A percentile compares a stretch with the other conserved stretches of the same genome.
Evolutionary conservation across 2,888 invertebrate species (phyloP).

Genomic region (Xanthia togata): DNA sequence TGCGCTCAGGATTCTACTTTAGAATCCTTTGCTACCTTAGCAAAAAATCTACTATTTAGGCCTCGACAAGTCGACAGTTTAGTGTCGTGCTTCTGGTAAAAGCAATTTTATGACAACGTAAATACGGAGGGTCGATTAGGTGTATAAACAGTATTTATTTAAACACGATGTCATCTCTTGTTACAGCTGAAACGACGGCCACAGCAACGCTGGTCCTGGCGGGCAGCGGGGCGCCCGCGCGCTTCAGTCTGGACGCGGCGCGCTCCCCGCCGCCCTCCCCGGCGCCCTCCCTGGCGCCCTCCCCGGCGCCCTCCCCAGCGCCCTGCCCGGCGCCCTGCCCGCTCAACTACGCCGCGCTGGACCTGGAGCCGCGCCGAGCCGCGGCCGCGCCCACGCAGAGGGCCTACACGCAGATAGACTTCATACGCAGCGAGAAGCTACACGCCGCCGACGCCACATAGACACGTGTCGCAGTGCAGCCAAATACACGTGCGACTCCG

Average conservation of each 20-base stretch:
- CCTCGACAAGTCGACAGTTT: not conserved
- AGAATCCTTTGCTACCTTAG: too few species aligned
- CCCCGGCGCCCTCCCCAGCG: slow-evolving; percentile 29
- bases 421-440: slow-evolving; percentile 91
- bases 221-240: slow-evolving; percentile 65
- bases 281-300: not conserved
- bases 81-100: not conserved
- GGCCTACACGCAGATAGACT: slow-evolving; percentile 95
- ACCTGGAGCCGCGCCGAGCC: slow-evolving; percentile 82
- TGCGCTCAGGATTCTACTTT: too few species aligned
- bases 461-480: not conserved
- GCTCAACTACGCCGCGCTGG: slow-evolving; percentile 86
- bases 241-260: slow-evolving; percentile 68
- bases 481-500: not conserved
- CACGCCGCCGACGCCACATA: slow-evolving; percentile 74
- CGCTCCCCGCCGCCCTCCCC: slow-evolving; percentile 14
- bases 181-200: slow-evolving; percentile 41
- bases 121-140: not conserved
- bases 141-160: not conserved
- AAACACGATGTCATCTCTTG: not conserved
- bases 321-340: slow-evolving; percentile 44
- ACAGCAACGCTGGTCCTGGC: slow-evolving; percentile 68
- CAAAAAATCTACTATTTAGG: too few species aligned
- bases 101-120: not conserved
- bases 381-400: slow-evolving; percentile 86